Base-by-base conservation (phyloP, 2,113 vertebrate species). In the Litocranius walleri region DNA sequence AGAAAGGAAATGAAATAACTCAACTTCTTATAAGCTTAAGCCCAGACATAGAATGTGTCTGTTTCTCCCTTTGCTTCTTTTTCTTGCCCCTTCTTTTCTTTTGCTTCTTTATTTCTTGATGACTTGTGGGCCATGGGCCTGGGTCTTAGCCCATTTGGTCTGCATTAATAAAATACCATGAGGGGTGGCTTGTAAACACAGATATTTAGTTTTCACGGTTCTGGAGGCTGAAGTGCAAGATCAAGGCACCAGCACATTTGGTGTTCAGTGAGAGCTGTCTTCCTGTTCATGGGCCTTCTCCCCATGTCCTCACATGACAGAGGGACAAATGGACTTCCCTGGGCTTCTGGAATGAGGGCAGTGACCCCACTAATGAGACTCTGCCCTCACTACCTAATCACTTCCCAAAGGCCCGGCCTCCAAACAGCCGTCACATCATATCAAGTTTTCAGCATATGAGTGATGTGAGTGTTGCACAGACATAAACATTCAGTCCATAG, bases 401-500 rank as follows among this genome's bases (percentile, higher is more conserved):
- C 23, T 19, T 82, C 61, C 87, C 52, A 25, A 21, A 80, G 19
- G 19, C 13, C 52, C 2, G 9, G 40, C 57, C 52, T 57, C 8
- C 9, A 67, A 67, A 50, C 9, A 21, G 19, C 77, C 25, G 10
- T 52, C 90, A 19, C 48, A 25, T 1, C 5, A 64, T 4, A 6
- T 13, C 25, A 23, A 43, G 40, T 33, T 59, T n/a, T 15, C n/a
- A 43, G 23, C 4, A 19, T 7, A 6, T 0, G 29, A 64, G 12
- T 64, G n/a, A 27, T 16, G 6, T 1, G 48, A 54, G 6, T 64
- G 19, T 5, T 13, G 19, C 1, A 23, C 13, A 7, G 36, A 64
- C 5, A 33, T 4, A 25, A 43, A n/a, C 8, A 17, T 3, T 56
- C 29, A 1, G 14, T 19, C 27, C 4, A 6, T 0, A 27, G 74